A percentile compares a stretch with the other conserved stretches of the same genome.
Conservation (phyloP, 2,113 vertebrate species). For the Anseranas semipalmata region DNA sequence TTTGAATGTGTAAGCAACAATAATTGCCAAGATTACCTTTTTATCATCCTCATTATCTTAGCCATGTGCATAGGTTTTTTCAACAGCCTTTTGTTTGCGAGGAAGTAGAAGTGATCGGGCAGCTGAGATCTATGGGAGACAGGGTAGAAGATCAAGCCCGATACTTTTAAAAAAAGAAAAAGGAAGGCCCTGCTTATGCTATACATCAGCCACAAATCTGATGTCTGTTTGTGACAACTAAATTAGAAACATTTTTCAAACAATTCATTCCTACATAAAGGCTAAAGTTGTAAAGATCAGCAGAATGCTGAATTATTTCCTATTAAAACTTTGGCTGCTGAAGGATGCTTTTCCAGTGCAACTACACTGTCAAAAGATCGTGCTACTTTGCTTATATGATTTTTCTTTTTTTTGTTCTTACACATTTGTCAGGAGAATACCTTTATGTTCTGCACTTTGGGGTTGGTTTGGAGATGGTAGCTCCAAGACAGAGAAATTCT, state of each 20-base stretch:
- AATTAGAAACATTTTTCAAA: conserved; percentile 41
- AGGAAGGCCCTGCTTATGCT: neutral
- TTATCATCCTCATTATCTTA: neutral
- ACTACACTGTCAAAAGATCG: neutral
- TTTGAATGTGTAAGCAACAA: neutral
- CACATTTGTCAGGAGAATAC: neutral
- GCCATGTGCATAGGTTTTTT: neutral
- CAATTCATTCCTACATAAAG: neutral
- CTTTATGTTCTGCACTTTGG: neutral
- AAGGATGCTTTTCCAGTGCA: neutral
- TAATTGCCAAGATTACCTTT: conserved; percentile 3
- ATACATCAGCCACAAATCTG: neutral
- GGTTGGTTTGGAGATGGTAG: neutral
- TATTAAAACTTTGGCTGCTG: neutral
- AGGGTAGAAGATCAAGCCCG: neutral
- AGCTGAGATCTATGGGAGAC: neutral
- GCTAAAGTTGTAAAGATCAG: conserved; percentile 20
- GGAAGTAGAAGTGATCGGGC: neutral
- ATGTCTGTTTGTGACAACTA: neutral
- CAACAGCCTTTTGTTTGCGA: neutral
- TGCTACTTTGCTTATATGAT: neutral
- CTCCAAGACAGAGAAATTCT: neutral
- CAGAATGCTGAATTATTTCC: conserved; percentile 21
- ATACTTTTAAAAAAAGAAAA: neutral
- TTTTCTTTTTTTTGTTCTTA: neutral